Evolutionary conservation across 2,888 invertebrate species (phyloP), one percentile per base, ranked within the genome.

Genomic region (Megamerina dolium): DNA sequence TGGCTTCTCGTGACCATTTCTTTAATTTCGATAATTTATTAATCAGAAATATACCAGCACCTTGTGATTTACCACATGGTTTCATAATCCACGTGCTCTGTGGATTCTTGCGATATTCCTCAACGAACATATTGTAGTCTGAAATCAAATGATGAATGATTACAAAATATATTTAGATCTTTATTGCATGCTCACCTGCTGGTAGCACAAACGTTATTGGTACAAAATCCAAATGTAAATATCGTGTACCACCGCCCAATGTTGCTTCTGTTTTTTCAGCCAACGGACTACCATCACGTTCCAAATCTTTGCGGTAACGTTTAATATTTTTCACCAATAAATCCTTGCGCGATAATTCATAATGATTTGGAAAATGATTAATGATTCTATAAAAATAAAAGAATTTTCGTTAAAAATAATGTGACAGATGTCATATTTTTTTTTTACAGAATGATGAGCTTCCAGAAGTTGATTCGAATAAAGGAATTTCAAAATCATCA

Each of bases 81-180:
- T 96, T 95, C 85, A 95, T 91, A 52, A 96, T 96, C 95, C 95
- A 96, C 1, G 94, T 95, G 57, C 89, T 89, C 64, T 88, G 87
- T 0, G 94, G 93, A 52, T 86, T 87, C 73, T 92, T 93, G 41
- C 93, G 78, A 67, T 94, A 96, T 65, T 95, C 94, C 65, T 95
- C 93, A 2, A 94, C 94, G 70, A 96, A 95, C 81, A 94, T 85
- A 68, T 94, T 95, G 69, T 96, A 96, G 72, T 96, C 95, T 45
- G 39, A 23, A 23, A 23, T 23, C 23, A 23, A 23, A 23, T n/a
- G n/a, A n/a, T 20, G 13, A 20, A 35, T 33, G 16, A 18, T 16
- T 17, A 35, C 6, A 35, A 20, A 35, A 35, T 16, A 8, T 9
- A 17, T 33, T 17, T 17, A 33, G 16, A 12, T 12, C 10, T 23